Base-by-base conservation (phyloP, 2,888 invertebrate genomes). In the Opisthograptis luteolata region DNA sequence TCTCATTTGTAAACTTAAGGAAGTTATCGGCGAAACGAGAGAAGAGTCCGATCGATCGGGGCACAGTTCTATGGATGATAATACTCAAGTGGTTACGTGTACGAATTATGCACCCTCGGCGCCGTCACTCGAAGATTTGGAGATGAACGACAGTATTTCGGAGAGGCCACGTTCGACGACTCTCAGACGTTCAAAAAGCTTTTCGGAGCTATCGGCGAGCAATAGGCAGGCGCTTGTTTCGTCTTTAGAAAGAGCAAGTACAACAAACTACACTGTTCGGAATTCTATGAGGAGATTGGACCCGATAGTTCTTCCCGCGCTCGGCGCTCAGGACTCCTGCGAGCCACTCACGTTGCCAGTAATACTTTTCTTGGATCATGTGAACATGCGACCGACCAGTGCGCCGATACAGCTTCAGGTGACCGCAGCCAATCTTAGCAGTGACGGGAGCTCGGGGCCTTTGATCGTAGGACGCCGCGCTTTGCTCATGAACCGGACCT, bases 391-490 rank as follows among this genome's bases (percentile, higher is more conserved):
- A 25, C 90, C 90, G 19, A 87, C 87, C 0, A 89, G 87, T 62
- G 86, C 88, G 7, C 90, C 90, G 1, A 85, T 90, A 68, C 89
- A 89, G 63, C 70, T 89, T 55, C 89, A 89, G 75, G 84, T 89
- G 30, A 87, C 88, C 9, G 86, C 89, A 13, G 85, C 88, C 1
- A 88, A 88, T 73, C 66, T 89, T n/a, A 87, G 79, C 56, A 79
- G 74, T 41, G 87, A 85, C 59, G 83, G 83, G 9, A 73, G 82
- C 10, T 84, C 89, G 4, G 87, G 87, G 1, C 90, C 89, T 9
- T 68, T 89, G 37, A 88, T 90, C 39, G 81, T 89, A 6, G 89
- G 89, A 4, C 81, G 89, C 1, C 71, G 85, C 41, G 80, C 89
- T 9, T 70, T 90, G 60, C 66, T 89, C 20, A 89, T 89, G 87